Base-by-base conservation (phyloP, 1,140 invertebrate genomes). In the Aethina tumida region DNA sequence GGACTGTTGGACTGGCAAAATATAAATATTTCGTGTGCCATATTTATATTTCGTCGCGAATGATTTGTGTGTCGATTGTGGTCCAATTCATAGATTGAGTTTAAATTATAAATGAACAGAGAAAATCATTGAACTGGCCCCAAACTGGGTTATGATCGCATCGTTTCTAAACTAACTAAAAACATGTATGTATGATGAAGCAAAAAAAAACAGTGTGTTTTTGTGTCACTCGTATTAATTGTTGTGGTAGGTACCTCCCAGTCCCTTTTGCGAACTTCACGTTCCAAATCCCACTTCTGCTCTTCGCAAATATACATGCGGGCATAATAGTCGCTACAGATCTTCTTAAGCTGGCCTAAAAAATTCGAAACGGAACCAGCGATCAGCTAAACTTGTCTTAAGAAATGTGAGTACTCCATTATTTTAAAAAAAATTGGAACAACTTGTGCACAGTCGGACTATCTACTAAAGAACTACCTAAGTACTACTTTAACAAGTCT, bases 221-320 rank as follows among this genome's bases (percentile, higher is more conserved):
- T 39, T 47, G 35, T 29, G 39, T 42, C 43, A 46, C 43, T 46
- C 39, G 17, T 32, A 22, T 45, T 37, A 37, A 21, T 31, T 32
- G 6, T 26, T 43, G 4, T 58, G 52, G 49, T 70, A 69, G 73
- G 77, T 86, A 95, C 90, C 88, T 96, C 91, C 73, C 83, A 90
- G 75, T 96, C 91, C 79, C 88, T 91, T 77, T 90, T 92, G 73
- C 86, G 81, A 72, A 97, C 90, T 81, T 95, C 88, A 76, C 88
- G 84, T 83, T 97, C 93, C 84, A 97, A 91, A 84, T 97, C 93
- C 84, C 92, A 97, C 78, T 96, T 95, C 74, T 95, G 90, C 75
- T 89, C 85, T 77, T 97, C 93, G 76, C 93, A 90, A 73, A 84
- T 74, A 77, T 82, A 84, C 75, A 96, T 81, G 73, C 87, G 87